Percentiles rank a stretch among this genome's conserved stretches.
Evolutionary conservation across 2,797 vertebrate genomes (phyloP).

Genomic region (Epinephelus malabaricus): DNA sequence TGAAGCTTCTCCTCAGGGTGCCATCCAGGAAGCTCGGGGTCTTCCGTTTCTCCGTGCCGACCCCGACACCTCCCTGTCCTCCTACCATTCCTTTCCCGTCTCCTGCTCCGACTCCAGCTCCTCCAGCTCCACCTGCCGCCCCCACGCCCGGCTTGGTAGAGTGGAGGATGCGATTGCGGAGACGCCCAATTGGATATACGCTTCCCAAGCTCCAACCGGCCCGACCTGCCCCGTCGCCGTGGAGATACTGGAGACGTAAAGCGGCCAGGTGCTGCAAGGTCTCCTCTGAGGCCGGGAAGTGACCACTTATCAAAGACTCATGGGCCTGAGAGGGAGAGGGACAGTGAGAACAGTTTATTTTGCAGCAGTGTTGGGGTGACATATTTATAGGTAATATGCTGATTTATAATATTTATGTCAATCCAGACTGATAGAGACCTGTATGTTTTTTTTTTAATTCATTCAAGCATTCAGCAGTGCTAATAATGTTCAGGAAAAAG

Average conservation of each 20-base stretch:
- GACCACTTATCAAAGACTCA: conserved; percentile 93
- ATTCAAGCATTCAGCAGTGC: too few species aligned
- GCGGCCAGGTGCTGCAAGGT: conserved; percentile 93
- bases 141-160: conserved; percentile 89
- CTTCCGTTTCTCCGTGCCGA: conserved; percentile 88
- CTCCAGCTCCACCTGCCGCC: conserved; percentile 73
- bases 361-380: background rate
- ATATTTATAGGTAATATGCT: background rate
- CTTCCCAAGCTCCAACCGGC: conserved; percentile 91
- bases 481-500: too few species aligned
- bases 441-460: too few species aligned
- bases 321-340: conserved; percentile 86
- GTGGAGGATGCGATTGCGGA: conserved; percentile 92
- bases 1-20: conserved; percentile 92
- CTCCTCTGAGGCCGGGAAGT: conserved; percentile 94
- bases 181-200: conserved; percentile 91
- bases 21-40: conserved; percentile 94
- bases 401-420: too few species aligned
- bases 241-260: conserved; percentile 93
- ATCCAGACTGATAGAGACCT: too few species aligned
- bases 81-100: conserved; percentile 72
- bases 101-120: conserved; percentile 64
- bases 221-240: conserved; percentile 89
- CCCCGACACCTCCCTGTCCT: conserved; percentile 52
- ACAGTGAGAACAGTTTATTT: background rate